Percentiles rank a stretch among this genome's conserved stretches.
Evolutionary conservation across 2,888 invertebrate genomes (phyloP).

Genomic region (Cordylochernes scorpioides): DNA sequence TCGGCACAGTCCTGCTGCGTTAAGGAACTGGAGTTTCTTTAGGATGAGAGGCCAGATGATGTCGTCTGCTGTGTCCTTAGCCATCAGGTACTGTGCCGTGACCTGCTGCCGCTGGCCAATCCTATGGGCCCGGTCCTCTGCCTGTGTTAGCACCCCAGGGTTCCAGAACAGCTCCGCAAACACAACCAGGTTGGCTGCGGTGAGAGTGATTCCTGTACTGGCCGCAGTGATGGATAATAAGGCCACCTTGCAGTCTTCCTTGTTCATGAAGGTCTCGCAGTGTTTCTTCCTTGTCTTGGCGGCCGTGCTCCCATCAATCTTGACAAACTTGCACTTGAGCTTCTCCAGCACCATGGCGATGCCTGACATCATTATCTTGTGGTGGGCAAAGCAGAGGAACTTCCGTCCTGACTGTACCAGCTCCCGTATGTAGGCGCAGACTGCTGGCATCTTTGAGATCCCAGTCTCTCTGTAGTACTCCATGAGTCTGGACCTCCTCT

Average conservation of each 20-base stretch:
- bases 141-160: constrained; percentile 38
- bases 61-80: constrained; percentile 64
- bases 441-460: constrained; percentile 45
- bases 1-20: constrained; percentile 52
- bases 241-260: constrained; percentile 37
- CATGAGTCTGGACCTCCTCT: constrained; percentile 36
- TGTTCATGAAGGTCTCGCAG: constrained; percentile 51
- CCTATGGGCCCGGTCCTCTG: constrained; percentile 79
- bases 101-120: constrained; percentile 52
- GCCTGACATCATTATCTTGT: constrained; percentile 49
- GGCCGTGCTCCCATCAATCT: constrained; percentile 62
- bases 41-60: constrained; percentile 65
- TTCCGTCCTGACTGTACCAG: constrained; percentile 40
- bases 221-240: constrained; percentile 74
- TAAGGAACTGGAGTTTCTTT: constrained; percentile 51
- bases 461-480: constrained; percentile 57
- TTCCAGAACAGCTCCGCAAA: constrained; percentile 94
- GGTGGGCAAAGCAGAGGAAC: constrained; percentile 80
- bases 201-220: constrained; percentile 68
- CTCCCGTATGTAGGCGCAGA: constrained; percentile 50
- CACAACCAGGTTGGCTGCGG: constrained; percentile 61
- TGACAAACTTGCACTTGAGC: constrained; percentile 36
- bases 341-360: constrained; percentile 36
- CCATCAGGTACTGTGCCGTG: constrained; percentile 54
- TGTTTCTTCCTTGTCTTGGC: constrained; percentile 38